Conservation (phyloP, 2,797 vertebrate species). For the Lagocephalus sceleratus region DNA sequence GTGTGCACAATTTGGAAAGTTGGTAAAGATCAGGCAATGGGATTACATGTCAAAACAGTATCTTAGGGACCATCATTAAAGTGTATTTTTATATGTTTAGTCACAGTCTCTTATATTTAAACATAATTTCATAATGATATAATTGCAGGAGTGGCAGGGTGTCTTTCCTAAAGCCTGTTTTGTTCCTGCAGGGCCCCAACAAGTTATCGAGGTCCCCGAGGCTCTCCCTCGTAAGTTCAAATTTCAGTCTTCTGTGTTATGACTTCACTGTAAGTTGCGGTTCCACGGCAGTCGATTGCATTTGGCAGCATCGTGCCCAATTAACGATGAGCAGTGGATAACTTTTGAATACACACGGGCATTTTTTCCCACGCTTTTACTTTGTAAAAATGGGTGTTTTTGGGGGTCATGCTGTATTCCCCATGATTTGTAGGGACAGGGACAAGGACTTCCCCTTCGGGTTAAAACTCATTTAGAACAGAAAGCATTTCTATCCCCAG, state of each 20-base stretch:
- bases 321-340: not conserved
- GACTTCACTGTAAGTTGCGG: not conserved
- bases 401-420: conserved; percentile 33
- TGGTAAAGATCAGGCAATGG: too few species aligned
- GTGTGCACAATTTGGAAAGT: too few species aligned
- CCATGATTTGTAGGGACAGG: conserved; percentile 12
- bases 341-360: not conserved
- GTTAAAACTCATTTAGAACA: conserved; percentile 55
- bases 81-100: not conserved
- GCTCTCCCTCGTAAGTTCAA: conserved; percentile 78
- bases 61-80: too few species aligned
- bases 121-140: not conserved
- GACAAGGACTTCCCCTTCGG: conserved; percentile 63
- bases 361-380: conserved; percentile 15
- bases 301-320: too few species aligned
- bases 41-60: not conserved
- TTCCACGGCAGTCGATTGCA: not conserved
- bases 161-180: conserved; percentile 19
- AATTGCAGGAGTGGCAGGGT: not conserved
- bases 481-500: conserved; percentile 43
- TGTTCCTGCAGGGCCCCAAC: conserved; percentile 76
- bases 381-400: conserved; percentile 32
- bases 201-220: conserved; percentile 84
- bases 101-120: not conserved
- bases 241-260: conserved; percentile 1